These are phyloP conservation scores for Manacus vitellinus DNA, from an alignment of 2,113 vertebrate genomes.

Conservation along the genomic window DNA sequence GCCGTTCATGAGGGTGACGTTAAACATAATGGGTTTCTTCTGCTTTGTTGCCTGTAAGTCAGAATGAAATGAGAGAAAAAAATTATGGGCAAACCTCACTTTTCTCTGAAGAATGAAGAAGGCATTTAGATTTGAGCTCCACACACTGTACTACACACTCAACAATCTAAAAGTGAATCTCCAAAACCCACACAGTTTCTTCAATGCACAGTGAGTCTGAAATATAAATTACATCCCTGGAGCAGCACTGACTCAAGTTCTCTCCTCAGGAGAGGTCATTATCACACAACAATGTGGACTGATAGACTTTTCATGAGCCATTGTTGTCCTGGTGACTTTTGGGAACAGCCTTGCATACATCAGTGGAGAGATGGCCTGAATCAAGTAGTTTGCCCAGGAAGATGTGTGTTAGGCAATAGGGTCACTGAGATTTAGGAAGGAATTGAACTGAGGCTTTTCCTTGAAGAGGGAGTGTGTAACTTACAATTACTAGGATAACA, in stretches of 20 bases:
- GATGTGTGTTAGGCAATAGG: neutral
- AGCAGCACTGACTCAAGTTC: neutral
- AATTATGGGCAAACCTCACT: neutral
- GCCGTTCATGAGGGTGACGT: conserved; percentile 85
- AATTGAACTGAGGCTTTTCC: neutral
- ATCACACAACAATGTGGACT: neutral
- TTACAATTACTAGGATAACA: neutral
- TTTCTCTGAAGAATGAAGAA: neutral
- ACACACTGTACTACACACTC: neutral
- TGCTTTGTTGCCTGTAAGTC: conserved; percentile 87
- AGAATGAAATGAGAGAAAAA: neutral
- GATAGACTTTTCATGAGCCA: neutral
- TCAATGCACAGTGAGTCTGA: neutral
- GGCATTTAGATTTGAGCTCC: neutral
- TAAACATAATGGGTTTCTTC: conserved; percentile 84
- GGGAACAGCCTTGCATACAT: neutral
- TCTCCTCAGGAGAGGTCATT: neutral
- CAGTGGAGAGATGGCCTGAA: neutral
- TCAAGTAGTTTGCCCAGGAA: neutral
- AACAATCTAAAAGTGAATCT: neutral
- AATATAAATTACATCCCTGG: neutral
- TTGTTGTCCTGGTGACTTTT: neutral
- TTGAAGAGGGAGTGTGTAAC: neutral
- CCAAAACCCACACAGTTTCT: neutral
- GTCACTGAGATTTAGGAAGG: neutral